phyloP scores from a whole-genome alignment of 2,888 invertebrate species.

The Dorcus hopei region DNA sequence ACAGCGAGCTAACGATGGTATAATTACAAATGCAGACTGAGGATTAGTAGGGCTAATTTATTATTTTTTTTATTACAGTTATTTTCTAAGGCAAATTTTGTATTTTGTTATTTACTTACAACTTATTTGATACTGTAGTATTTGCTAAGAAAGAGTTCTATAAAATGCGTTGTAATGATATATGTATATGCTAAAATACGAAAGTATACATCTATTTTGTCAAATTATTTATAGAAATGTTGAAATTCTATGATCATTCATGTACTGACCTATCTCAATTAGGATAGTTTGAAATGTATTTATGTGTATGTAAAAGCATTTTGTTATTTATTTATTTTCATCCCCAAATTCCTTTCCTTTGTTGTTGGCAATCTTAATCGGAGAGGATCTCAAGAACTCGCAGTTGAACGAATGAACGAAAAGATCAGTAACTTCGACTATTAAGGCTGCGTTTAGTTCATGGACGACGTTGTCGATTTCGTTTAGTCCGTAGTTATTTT shows the following conservation, averaged over 20 bases:
- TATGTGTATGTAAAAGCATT: slow-evolving; percentile 46
- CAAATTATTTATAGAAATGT: slow-evolving; percentile 38
- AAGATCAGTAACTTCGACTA: too few species aligned
- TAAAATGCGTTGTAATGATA: too few species aligned
- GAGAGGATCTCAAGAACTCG: too few species aligned
- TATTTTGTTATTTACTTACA: slow-evolving; percentile 1
- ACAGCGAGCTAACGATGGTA: too few species aligned
- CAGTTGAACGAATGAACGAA: too few species aligned
- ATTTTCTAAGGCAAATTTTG: background rate
- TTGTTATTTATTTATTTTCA: slow-evolving; percentile 40
- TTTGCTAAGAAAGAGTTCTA: background rate
- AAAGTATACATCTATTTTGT: slow-evolving; percentile 43
- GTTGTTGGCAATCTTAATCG: too few species aligned
- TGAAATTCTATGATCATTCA: slow-evolving; percentile 35
- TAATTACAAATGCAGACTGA: slow-evolving; percentile 8
- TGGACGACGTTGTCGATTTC: too few species aligned
- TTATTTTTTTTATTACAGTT: slow-evolving; percentile 9
- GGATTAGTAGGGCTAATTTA: slow-evolving; percentile 3
- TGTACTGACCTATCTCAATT: slow-evolving; percentile 47
- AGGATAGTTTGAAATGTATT: slow-evolving; percentile 41
- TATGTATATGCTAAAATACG: slow-evolving; percentile 11
- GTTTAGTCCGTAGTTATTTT: too few species aligned
- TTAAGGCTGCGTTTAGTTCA: too few species aligned
- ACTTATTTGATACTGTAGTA: slow-evolving; percentile 1
- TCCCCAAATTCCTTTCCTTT: slow-evolving; percentile 10